A percentile compares a stretch with the other conserved stretches of the same genome.
phyloP scores from a whole-genome alignment of 2,888 invertebrate species.

The Falcaria lacertinaria region DNA sequence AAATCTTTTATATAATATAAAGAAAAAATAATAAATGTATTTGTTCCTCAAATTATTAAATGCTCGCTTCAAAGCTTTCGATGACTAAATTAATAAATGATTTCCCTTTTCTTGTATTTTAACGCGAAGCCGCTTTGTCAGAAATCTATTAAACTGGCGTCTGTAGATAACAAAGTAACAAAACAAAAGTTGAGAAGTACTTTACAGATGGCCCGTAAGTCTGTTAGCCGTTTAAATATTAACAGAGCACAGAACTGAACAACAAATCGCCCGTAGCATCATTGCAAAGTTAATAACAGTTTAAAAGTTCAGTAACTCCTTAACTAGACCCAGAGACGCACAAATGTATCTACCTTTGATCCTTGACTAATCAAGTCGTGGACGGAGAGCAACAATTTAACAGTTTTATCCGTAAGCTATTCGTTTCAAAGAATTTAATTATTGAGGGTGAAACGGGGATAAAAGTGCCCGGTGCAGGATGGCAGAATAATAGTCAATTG shows the following conservation, averaged over 20 bases:
- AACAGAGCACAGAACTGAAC: slow-evolving; percentile 6
- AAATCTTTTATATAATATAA: too few relatives aligned
- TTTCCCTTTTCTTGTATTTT: neutral
- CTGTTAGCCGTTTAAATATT: neutral
- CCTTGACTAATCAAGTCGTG: slow-evolving; percentile 33
- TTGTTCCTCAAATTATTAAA: too few relatives aligned
- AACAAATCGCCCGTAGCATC: slow-evolving; percentile 16
- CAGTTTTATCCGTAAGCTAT: slow-evolving; percentile 30
- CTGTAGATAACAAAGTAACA: neutral
- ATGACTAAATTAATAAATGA: neutral
- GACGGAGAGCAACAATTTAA: slow-evolving; percentile 20
- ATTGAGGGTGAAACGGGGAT: slow-evolving; percentile 11
- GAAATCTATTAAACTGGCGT: neutral
- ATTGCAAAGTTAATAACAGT: slow-evolving; percentile 18
- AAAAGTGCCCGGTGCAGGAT: neutral
- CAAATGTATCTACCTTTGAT: slow-evolving; percentile 36
- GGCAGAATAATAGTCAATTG: neutral
- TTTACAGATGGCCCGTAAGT: neutral
- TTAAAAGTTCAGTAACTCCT: slow-evolving; percentile 27
- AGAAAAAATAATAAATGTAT: too few relatives aligned
- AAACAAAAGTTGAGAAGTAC: neutral
- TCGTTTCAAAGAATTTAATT: slow-evolving; percentile 37
- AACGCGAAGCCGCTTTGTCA: neutral
- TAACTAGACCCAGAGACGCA: slow-evolving; percentile 14
- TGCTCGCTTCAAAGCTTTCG: too few relatives aligned